These are phyloP conservation scores for Pongo abelii DNA, from an alignment of 2,113 vertebrate species.

Conservation along the genomic window DNA sequence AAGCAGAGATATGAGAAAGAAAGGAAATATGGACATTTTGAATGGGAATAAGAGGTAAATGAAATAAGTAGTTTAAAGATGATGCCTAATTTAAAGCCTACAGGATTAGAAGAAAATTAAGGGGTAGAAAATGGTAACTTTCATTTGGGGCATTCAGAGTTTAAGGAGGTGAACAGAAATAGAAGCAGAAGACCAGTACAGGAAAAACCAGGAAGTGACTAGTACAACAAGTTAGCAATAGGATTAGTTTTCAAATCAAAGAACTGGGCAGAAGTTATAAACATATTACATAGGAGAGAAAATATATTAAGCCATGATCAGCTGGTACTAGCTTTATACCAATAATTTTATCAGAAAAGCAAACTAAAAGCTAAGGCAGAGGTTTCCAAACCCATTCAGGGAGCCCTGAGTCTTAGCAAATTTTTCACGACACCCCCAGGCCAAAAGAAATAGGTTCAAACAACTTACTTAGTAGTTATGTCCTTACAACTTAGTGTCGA, in stretches of 20 bases:
- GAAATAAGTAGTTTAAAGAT: background rate
- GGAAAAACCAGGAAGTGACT: background rate
- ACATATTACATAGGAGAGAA: background rate
- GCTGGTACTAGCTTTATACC: background rate
- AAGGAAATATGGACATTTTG: background rate
- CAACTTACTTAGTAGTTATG: background rate
- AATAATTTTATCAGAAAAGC: slow-evolving; percentile 37
- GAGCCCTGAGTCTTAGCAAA: background rate
- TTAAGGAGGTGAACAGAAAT: slow-evolving; percentile 43
- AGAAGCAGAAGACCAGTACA: background rate
- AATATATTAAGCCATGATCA: background rate
- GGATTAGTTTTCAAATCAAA: slow-evolving; percentile 20
- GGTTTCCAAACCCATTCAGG: background rate
- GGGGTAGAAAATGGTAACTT: background rate
- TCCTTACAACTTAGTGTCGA: background rate
- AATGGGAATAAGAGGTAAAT: background rate
- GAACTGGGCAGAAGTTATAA: background rate
- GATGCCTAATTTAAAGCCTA: slow-evolving; percentile 27
- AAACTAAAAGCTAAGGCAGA: slow-evolving; percentile 35
- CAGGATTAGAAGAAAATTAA: background rate
- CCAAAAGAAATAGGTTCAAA: slow-evolving; percentile 48
- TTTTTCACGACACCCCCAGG: background rate
- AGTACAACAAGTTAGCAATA: background rate
- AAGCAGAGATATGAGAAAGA: background rate
- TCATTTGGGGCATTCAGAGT: background rate